A percentile compares a stretch with the other conserved stretches of the same genome.
Conservation (phyloP, 2,888 invertebrate species). For the Serripes groenlandicus region DNA sequence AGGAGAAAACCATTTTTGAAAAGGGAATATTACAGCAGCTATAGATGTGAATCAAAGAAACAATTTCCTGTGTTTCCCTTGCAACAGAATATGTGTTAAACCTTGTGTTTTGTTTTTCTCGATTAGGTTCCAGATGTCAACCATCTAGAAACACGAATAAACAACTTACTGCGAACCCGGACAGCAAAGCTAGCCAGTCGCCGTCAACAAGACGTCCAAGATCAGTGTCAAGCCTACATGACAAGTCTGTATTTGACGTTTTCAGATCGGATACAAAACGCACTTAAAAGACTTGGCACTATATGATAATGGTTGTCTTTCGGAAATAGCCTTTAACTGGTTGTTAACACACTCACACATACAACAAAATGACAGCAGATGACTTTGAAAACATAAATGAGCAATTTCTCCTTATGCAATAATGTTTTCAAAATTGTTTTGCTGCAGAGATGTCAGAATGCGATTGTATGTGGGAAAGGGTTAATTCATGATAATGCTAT, state of each 20-base stretch:
- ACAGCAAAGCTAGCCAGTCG: slow-evolving; percentile 92
- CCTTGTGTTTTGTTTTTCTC: slow-evolving; percentile 3
- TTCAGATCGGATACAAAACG: neutral
- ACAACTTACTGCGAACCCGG: slow-evolving; percentile 90
- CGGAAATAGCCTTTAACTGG: no score
- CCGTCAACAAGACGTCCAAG: slow-evolving; percentile 95
- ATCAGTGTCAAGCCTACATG: slow-evolving; percentile 97
- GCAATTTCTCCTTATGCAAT: neutral
- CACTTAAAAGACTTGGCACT: no score
- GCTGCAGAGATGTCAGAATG: neutral
- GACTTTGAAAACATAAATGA: neutral
- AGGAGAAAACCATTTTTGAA: no score
- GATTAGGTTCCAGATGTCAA: slow-evolving; percentile 89
- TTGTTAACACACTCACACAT: no score
- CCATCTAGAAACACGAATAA: slow-evolving; percentile 92
- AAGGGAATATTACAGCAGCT: no score
- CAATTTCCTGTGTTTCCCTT: neutral
- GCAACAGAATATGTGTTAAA: neutral
- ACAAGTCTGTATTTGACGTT: slow-evolving; percentile 86
- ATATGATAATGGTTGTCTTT: no score
- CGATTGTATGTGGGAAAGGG: neutral
- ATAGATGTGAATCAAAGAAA: no score
- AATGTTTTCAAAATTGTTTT: neutral
- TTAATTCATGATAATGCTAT: neutral
- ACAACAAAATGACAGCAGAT: no score